These are phyloP conservation scores for Chrysomallon squamiferum DNA, from an alignment of 1,140 invertebrate genomes.

Conservation along the genomic window DNA sequence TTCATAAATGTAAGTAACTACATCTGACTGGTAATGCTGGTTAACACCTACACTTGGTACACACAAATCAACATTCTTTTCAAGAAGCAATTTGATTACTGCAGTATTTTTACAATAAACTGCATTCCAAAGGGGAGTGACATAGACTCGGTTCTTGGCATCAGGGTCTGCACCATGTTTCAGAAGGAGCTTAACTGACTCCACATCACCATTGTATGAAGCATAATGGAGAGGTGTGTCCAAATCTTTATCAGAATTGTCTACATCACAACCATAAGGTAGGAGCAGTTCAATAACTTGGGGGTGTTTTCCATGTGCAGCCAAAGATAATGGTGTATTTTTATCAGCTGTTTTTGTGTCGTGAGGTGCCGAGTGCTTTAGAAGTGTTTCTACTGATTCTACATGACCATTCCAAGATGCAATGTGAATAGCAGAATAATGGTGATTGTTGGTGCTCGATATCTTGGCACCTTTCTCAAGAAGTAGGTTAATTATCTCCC, in stretches of 20 bases:
- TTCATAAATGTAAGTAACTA: slow-evolving; percentile 29
- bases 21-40: slow-evolving; percentile 37
- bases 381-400: slow-evolving; percentile 25
- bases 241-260: slow-evolving; percentile 49
- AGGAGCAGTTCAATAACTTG: slow-evolving; percentile 39
- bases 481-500: slow-evolving; percentile 25
- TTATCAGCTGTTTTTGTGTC: slow-evolving; percentile 39
- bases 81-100: slow-evolving; percentile 40
- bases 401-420: slow-evolving; percentile 48
- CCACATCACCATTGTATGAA: slow-evolving; percentile 43
- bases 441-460: slow-evolving; percentile 21
- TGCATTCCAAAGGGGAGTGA: slow-evolving; percentile 54
- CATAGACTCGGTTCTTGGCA: slow-evolving; percentile 28
- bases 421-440: slow-evolving; percentile 44
- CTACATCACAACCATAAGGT: slow-evolving; percentile 44
- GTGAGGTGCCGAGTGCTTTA: slow-evolving; percentile 29
- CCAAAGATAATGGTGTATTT: slow-evolving; percentile 49
- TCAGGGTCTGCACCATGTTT: slow-evolving; percentile 47
- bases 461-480: slow-evolving; percentile 33
- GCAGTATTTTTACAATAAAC: slow-evolving; percentile 33
- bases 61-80: slow-evolving; percentile 44
- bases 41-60: slow-evolving; percentile 35
- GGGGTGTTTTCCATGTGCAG: slow-evolving; percentile 39
- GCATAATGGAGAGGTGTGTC: slow-evolving; percentile 54
- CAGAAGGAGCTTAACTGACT: slow-evolving; percentile 33